These are phyloP conservation scores for Gymnorhina tibicen DNA, from an alignment of 2,113 vertebrate genomes.

Conservation along the genomic window DNA sequence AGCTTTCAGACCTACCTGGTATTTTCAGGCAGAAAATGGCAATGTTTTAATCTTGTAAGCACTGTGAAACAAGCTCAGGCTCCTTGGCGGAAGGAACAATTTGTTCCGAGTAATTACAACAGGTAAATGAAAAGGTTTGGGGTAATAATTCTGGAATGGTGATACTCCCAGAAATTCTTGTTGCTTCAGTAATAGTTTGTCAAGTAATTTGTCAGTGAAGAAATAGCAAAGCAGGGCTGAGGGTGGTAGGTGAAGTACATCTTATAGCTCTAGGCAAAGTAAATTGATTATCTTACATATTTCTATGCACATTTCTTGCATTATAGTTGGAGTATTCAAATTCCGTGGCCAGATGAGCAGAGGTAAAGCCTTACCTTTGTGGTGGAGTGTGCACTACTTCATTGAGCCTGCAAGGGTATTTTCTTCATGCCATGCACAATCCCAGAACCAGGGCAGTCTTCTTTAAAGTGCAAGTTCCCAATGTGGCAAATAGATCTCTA, in stretches of 20 bases:
- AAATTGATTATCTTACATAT: background rate
- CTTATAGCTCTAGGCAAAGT: background rate
- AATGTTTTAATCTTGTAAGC: background rate
- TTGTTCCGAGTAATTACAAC: background rate
- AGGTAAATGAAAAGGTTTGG: background rate
- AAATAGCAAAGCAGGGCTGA: background rate
- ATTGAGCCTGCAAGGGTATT: background rate
- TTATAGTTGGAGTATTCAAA: background rate
- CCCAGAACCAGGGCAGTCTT: background rate
- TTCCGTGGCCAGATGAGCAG: background rate
- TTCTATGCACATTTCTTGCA: background rate
- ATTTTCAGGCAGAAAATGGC: background rate
- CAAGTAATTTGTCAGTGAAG: background rate
- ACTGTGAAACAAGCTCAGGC: background rate
- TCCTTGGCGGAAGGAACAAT: background rate
- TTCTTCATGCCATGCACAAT: background rate
- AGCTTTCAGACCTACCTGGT: background rate
- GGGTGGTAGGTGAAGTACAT: background rate
- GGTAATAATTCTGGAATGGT: background rate
- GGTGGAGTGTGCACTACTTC: background rate
- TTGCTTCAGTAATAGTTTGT: background rate
- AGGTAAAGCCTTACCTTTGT: background rate
- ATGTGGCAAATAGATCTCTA: background rate
- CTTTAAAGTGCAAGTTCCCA: background rate
- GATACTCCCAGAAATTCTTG: background rate